Conservation (phyloP, 2,797 vertebrate genomes). For the Acestrorhynchus altus region DNA sequence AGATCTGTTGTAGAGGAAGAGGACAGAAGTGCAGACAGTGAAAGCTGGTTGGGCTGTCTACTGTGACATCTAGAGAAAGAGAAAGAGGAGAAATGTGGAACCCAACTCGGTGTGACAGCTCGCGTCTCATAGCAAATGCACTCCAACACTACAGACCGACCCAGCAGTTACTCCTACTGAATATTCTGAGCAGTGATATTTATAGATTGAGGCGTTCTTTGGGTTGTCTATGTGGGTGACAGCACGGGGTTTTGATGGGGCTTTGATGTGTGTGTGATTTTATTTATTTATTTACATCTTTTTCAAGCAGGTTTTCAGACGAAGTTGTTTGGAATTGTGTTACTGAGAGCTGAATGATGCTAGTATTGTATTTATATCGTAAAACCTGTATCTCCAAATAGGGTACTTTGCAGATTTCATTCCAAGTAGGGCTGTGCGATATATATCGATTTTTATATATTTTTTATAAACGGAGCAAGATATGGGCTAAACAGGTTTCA, state of each 20-base stretch:
- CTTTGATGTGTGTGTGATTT: slow-evolving; percentile 19
- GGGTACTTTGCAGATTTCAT: too few relatives aligned
- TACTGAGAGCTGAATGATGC: not conserved
- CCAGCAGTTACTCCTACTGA: slow-evolving; percentile 25
- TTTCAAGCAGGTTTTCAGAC: not conserved
- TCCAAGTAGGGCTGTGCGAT: too few relatives aligned
- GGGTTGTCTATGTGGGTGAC: slow-evolving; percentile 21
- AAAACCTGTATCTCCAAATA: not conserved
- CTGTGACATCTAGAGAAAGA: slow-evolving; percentile 21
- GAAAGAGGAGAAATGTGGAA: slow-evolving; percentile 15
- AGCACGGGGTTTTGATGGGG: not conserved
- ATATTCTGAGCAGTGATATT: slow-evolving; percentile 25
- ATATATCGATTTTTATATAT: too few relatives aligned
- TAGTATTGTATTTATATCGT: not conserved
- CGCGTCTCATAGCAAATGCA: slow-evolving; percentile 25
- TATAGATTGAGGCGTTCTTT: slow-evolving; percentile 8
- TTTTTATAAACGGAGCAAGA: too few relatives aligned
- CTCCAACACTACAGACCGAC: slow-evolving; percentile 36
- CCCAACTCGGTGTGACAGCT: slow-evolving; percentile 44
- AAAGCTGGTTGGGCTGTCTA: slow-evolving; percentile 33
- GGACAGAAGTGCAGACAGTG: not conserved
- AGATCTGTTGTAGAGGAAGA: slow-evolving; percentile 2
- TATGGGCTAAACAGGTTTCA: too few relatives aligned
- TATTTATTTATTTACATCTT: slow-evolving; percentile 13
- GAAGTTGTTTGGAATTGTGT: not conserved